A percentile compares a stretch with the other conserved stretches of the same genome.
Conservation (phyloP, 1,140 invertebrate genomes). For the Bombus affinis region DNA sequence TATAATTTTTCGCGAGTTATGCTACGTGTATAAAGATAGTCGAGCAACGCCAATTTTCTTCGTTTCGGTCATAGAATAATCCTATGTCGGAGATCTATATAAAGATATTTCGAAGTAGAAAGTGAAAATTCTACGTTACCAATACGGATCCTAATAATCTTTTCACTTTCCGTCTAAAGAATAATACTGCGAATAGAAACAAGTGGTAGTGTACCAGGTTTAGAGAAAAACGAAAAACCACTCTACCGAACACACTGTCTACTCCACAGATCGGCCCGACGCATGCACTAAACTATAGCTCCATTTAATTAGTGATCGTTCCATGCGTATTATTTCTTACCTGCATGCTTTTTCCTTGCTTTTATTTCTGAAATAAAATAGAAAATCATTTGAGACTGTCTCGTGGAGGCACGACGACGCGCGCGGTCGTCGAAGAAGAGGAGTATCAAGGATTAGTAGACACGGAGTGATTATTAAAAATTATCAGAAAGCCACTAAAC, state of each 20-base stretch:
- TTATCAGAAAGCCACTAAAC: not conserved
- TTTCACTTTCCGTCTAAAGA: not conserved
- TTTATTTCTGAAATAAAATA: conserved; percentile 87
- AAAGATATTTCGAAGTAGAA: not conserved
- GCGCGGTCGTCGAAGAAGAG: not conserved
- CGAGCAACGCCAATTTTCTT: not conserved
- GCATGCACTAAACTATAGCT: conserved; percentile 46
- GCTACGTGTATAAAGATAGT: too few species aligned
- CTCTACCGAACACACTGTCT: conserved; percentile 1
- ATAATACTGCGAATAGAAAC: not conserved
- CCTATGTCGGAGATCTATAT: too few species aligned
- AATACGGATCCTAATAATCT: not conserved
- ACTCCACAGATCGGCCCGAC: not conserved
- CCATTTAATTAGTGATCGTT: conserved; percentile 39
- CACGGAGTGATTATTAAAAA: not conserved
- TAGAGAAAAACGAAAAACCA: not conserved
- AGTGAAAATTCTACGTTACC: not conserved
- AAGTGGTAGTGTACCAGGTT: not conserved
- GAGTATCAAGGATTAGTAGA: not conserved
- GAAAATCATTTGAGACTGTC: conserved; percentile 63
- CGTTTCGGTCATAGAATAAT: not conserved
- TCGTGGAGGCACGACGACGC: conserved; percentile 1
- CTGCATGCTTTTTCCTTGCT: conserved; percentile 88
- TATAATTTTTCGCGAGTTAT: too few species aligned
- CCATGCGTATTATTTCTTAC: conserved; percentile 78